Conservation (phyloP, 2,797 vertebrate genomes). For the Poecilia gillii region DNA sequence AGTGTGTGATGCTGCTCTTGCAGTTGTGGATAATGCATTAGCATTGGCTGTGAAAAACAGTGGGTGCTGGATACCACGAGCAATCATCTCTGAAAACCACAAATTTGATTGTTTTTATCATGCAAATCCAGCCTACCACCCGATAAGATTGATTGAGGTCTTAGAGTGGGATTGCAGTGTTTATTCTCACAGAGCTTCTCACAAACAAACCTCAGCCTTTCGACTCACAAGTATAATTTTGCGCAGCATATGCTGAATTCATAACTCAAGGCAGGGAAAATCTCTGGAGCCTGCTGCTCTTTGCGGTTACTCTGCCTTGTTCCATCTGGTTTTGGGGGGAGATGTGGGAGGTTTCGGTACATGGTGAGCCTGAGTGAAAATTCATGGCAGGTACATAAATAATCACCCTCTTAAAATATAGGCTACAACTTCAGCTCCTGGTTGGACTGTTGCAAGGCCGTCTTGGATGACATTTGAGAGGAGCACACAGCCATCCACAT, state of each 20-base stretch:
- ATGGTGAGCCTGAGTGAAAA: constrained; percentile 68
- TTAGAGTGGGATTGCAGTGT: constrained; percentile 66
- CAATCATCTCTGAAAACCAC: constrained; percentile 60
- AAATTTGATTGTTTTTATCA: constrained; percentile 73
- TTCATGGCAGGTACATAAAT: constrained; percentile 85
- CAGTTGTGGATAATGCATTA: constrained; percentile 72
- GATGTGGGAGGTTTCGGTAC: constrained; percentile 75
- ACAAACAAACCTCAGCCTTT: constrained; percentile 69
- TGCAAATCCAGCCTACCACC: constrained; percentile 63
- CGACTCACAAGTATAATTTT: constrained; percentile 65
- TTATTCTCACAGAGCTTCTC: constrained; percentile 73
- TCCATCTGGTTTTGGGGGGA: constrained; percentile 75
- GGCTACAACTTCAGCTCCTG: constrained; percentile 74
- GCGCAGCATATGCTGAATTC: constrained; percentile 74
- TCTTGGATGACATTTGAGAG: constrained; percentile 74
- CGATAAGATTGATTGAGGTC: constrained; percentile 70
- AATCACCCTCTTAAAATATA: constrained; percentile 76
- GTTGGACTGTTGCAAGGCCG: constrained; percentile 61
- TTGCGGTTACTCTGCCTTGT: constrained; percentile 71
- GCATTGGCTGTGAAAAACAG: constrained; percentile 72
- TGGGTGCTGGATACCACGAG: constrained; percentile 59
- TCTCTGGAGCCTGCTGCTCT: constrained; percentile 70
- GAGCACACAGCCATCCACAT: constrained; percentile 62
- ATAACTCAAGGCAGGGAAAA: constrained; percentile 70
- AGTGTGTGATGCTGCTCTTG: constrained; percentile 52